Evolutionary conservation across 2,797 vertebrate species (phyloP).

Genomic region (Propithecus deckenii): DNA sequence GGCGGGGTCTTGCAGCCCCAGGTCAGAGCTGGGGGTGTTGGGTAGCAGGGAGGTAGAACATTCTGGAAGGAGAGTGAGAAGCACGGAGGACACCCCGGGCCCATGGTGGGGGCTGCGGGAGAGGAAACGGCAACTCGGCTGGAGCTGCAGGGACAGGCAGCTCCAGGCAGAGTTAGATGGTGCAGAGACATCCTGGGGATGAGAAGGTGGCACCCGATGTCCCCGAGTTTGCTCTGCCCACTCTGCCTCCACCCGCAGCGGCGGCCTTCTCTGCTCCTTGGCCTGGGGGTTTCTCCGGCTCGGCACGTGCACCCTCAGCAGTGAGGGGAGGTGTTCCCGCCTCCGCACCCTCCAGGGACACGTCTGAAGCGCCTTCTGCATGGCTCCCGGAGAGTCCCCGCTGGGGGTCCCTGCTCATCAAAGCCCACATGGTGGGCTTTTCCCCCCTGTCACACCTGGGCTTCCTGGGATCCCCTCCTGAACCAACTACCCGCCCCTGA

Average conservation of each 20-base stretch:
- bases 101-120: no score
- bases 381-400: background rate
- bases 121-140: background rate
- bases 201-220: background rate
- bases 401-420: background rate
- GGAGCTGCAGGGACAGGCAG: no score
- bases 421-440: background rate
- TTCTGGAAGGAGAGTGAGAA: background rate
- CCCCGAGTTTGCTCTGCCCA: rapidly evolving
- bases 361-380: no score
- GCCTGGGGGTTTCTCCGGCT: background rate
- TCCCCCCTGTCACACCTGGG: background rate
- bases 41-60: background rate
- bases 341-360: background rate
- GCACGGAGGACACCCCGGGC: background rate
- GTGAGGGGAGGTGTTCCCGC: background rate
- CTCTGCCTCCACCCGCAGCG: background rate
- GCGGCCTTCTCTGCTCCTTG: no score
- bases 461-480: background rate
- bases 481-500: background rate
- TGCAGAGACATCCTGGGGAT: background rate
- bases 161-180: background rate
- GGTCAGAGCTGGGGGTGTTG: background rate
- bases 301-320: rapidly evolving
- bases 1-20: background rate